phyloP scores from a whole-genome alignment of 2,797 vertebrate genomes.

The Betta splendens region DNA sequence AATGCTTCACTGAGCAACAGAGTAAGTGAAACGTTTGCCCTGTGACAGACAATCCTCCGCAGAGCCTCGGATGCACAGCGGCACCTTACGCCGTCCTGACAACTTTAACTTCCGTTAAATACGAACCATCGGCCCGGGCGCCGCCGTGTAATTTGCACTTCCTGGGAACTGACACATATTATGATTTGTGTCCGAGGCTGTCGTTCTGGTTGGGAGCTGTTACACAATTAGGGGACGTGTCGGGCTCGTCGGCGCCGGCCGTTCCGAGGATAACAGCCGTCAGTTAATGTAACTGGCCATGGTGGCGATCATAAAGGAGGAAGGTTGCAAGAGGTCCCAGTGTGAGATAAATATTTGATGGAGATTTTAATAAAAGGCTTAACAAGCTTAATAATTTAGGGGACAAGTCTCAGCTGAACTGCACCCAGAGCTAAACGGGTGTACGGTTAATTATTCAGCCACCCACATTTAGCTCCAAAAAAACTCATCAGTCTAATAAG shows the following conservation, averaged over 20 bases:
- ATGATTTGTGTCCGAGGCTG: conserved; percentile 9
- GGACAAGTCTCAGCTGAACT: conserved; percentile 72
- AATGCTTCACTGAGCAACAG: conserved; percentile 49
- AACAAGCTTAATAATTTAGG: conserved; percentile 81
- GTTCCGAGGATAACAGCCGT: conserved; percentile 43
- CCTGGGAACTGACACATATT: background rate
- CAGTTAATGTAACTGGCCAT: conserved; percentile 41
- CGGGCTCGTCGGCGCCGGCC: conserved; percentile 23
- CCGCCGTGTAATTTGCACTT: conserved; percentile 34
- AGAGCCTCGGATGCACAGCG: conserved; percentile 24
- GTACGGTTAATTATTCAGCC: conserved; percentile 75
- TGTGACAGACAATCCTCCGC: conserved; percentile 44
- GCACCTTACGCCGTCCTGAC: conserved; percentile 28
- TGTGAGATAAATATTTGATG: conserved; percentile 78
- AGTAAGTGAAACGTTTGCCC: conserved; percentile 52
- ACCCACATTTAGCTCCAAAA: conserved; percentile 45
- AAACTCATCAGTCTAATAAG: conserved; percentile 48
- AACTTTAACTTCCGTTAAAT: conserved; percentile 21
- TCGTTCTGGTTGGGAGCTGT: conserved; percentile 29
- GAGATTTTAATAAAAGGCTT: conserved; percentile 80
- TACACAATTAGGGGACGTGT: conserved; percentile 41
- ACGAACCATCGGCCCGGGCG: conserved; percentile 32
- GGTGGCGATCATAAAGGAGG: conserved; percentile 51
- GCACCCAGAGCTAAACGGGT: conserved; percentile 69
- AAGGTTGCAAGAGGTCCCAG: conserved; percentile 58